These are phyloP conservation scores for Perizoma flavofasciatum DNA, from an alignment of 2,888 invertebrate species.

Conservation along the genomic window DNA sequence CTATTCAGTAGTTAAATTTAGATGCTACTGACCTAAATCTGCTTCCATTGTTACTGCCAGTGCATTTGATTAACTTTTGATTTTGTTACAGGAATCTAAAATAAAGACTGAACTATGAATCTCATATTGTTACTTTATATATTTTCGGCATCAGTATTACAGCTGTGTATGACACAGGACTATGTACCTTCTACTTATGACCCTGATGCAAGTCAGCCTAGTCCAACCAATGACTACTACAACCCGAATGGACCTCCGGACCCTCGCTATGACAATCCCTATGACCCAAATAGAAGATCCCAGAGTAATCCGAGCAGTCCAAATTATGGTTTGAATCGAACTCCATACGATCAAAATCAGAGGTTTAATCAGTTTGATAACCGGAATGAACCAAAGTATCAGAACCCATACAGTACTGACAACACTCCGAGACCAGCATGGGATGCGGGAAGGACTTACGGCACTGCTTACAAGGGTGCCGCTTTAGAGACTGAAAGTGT, in stretches of 20 bases:
- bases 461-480: conserved; percentile 55
- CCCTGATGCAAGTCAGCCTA: conserved; percentile 57
- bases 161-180: conserved; percentile 64
- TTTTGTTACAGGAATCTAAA: conserved; percentile 56
- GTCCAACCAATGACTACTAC: conserved; percentile 67
- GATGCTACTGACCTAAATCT: conserved; percentile 33
- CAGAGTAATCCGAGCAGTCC: conserved; percentile 42
- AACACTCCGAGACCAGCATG: conserved; percentile 61
- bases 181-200: conserved; percentile 68
- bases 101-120: conserved; percentile 75
- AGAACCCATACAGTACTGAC: conserved; percentile 45
- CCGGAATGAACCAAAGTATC: conserved; percentile 48
- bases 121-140: conserved; percentile 55
- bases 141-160: conserved; percentile 51
- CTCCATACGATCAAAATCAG: conserved; percentile 52
- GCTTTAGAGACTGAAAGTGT: conserved; percentile 75
- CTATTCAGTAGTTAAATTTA: conserved; percentile 35
- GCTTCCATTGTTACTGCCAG: conserved; percentile 5
- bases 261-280: conserved; percentile 69
- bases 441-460: conserved; percentile 60
- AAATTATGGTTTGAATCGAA: conserved; percentile 50
- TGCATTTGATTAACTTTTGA: conserved; percentile 19
- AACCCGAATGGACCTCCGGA: conserved; percentile 43
- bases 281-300: conserved; percentile 62
- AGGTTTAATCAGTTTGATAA: conserved; percentile 56